phyloP scores from a whole-genome alignment of 2,797 vertebrate species.

The Oreonectes daqikongensis region DNA sequence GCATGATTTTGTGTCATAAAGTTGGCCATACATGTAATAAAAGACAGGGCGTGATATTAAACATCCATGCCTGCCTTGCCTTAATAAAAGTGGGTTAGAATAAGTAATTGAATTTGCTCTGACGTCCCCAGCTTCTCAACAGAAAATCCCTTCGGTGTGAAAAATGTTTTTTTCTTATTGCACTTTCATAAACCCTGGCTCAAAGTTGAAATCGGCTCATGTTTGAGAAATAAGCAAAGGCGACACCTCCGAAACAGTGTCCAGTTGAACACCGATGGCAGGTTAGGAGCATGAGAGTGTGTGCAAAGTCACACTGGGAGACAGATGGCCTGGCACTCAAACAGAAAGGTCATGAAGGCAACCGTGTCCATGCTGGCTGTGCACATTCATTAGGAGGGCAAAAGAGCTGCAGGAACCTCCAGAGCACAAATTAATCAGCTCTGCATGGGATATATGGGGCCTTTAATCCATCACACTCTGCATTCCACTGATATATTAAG shows the following conservation, averaged over 20 bases:
- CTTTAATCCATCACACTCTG: conserved; percentile 74
- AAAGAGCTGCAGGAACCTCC: conserved; percentile 55
- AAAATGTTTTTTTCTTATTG: conserved; percentile 50
- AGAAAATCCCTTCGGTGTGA: conserved; percentile 9
- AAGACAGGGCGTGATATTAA: conserved; percentile 53
- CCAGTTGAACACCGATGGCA: conserved; percentile 40
- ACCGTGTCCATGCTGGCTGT: conserved; percentile 72
- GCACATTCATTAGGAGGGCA: conserved; percentile 76
- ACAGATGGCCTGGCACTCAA: conserved; percentile 75
- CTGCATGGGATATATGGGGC: conserved; percentile 73
- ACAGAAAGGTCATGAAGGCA: conserved; percentile 67
- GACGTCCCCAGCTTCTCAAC: conserved; percentile 36
- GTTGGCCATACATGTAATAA: conserved; percentile 55
- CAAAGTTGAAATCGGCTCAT: not conserved
- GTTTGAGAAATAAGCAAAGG: conserved; percentile 22
- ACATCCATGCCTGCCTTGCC: conserved; percentile 44
- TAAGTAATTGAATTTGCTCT: conserved; percentile 49
- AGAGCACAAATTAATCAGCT: conserved; percentile 59
- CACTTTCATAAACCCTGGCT: conserved; percentile 32
- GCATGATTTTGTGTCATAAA: conserved; percentile 23
- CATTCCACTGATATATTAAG: conserved; percentile 77
- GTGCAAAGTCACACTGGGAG: conserved; percentile 69
- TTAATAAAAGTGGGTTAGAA: conserved; percentile 61
- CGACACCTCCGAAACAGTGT: conserved; percentile 8
- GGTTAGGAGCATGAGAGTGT: conserved; percentile 60